Percentiles rank a stretch among this genome's conserved stretches.
These are phyloP conservation scores for Danaus chrysippus DNA, from an alignment of 2,888 invertebrate genomes.

Conservation along the genomic window DNA sequence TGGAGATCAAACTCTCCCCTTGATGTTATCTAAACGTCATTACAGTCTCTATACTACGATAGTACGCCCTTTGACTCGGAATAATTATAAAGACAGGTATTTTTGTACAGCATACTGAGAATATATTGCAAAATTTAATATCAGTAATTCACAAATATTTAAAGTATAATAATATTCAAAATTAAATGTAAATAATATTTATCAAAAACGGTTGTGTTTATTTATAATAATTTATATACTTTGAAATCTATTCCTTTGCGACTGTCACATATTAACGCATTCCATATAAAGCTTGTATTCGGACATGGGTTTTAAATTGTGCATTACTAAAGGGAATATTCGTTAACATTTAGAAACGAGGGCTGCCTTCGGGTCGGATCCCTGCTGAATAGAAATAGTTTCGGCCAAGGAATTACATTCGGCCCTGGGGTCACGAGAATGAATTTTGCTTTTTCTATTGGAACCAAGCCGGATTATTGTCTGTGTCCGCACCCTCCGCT, in stretches of 20 bases:
- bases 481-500: conserved; percentile 10
- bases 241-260: not conserved
- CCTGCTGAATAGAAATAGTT: conserved; percentile 72
- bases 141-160: too few relatives aligned
- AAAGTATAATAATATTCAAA: too few relatives aligned
- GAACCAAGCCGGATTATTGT: conserved; percentile 22
- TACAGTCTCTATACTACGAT: conserved; percentile 42
- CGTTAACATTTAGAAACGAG: conserved; percentile 18
- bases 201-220: too few relatives aligned
- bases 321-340: conserved; percentile 18
- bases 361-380: conserved; percentile 49
- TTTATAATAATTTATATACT: not conserved
- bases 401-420: conserved; percentile 63
- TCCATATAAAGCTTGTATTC: not conserved
- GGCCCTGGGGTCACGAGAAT: conserved; percentile 61
- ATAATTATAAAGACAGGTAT: too few relatives aligned
- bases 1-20: conserved; percentile 56
- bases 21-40: conserved; percentile 51
- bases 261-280: not conserved
- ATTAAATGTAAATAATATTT: too few relatives aligned
- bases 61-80: conserved; percentile 21
- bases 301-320: not conserved
- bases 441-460: conserved; percentile 47
- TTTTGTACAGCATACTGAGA: too few relatives aligned
- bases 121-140: too few relatives aligned